Conservation (phyloP, 2,113 vertebrate species). For the Cryptomyrus ogoouensis region DNA sequence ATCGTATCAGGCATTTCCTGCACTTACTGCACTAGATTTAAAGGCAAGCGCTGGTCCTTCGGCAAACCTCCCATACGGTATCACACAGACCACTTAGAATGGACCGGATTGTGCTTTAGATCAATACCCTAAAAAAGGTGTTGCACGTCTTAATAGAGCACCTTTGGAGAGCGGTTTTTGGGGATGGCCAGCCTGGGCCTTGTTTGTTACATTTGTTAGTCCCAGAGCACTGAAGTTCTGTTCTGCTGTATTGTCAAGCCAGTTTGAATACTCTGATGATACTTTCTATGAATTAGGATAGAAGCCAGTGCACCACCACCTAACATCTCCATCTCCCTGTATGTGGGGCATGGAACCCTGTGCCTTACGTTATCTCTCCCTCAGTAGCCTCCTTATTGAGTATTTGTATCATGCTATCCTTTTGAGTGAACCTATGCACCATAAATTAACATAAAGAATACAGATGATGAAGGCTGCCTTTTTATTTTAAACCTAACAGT, state of each 20-base stretch:
- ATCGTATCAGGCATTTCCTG: not conserved
- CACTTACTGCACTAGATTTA: conserved; percentile 39
- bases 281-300: conserved; percentile 4
- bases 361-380: conserved; percentile 19
- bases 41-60: not conserved
- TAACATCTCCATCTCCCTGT: conserved; percentile 11
- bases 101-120: not conserved
- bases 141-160: not conserved
- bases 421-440: conserved; percentile 18
- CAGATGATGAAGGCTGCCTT: not conserved
- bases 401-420: not conserved
- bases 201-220: not conserved
- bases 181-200: not conserved
- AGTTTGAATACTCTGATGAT: not conserved
- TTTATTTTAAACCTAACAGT: not conserved
- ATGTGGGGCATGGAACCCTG: conserved; percentile 17
- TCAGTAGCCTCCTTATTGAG: not conserved
- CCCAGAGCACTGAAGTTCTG: not conserved
- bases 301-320: conserved; percentile 8
- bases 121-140: not conserved
- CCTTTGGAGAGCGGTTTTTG: not conserved
- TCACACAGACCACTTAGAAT: not conserved
- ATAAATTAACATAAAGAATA: not conserved
- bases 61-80: not conserved
- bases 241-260: not conserved